Conservation (phyloP, 1,140 invertebrate species). For the Aphidius ervi region DNA sequence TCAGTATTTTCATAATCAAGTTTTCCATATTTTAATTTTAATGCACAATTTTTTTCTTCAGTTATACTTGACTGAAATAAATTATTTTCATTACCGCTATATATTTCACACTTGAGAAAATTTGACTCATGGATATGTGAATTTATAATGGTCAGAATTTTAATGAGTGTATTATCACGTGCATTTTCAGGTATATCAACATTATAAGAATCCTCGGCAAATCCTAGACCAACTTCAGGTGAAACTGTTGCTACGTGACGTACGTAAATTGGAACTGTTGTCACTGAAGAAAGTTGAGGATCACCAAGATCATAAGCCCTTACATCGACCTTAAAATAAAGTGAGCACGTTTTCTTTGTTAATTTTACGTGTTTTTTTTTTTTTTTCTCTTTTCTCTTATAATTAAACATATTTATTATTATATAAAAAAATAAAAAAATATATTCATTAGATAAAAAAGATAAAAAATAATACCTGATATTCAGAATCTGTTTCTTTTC, state of each 20-base stretch:
- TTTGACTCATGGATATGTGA: slow-evolving; percentile 62
- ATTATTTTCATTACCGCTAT: slow-evolving; percentile 64
- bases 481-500: slow-evolving; percentile 79
- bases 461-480: slow-evolving; percentile 60
- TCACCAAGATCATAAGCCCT: slow-evolving; percentile 83
- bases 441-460: background rate
- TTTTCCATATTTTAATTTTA: slow-evolving; percentile 62
- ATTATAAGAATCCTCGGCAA: slow-evolving; percentile 78
- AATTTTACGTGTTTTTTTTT: background rate
- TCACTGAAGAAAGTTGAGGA: slow-evolving; percentile 74
- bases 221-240: slow-evolving; percentile 70
- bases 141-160: slow-evolving; percentile 71
- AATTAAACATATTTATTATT: slow-evolving; percentile 10
- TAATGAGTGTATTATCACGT: slow-evolving; percentile 63
- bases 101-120: slow-evolving; percentile 69
- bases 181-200: slow-evolving; percentile 77
- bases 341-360: slow-evolving; percentile 7
- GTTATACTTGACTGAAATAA: slow-evolving; percentile 70
- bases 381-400: background rate
- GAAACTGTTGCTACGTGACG: slow-evolving; percentile 68
- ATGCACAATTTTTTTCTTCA: slow-evolving; percentile 73
- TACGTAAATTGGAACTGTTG: slow-evolving; percentile 76
- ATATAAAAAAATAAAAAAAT: background rate
- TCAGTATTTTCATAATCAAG: slow-evolving; percentile 73
- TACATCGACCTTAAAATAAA: slow-evolving; percentile 66